Conservation (phyloP, 2,888 invertebrate genomes). For the Prosopocoilus inquinatus region DNA sequence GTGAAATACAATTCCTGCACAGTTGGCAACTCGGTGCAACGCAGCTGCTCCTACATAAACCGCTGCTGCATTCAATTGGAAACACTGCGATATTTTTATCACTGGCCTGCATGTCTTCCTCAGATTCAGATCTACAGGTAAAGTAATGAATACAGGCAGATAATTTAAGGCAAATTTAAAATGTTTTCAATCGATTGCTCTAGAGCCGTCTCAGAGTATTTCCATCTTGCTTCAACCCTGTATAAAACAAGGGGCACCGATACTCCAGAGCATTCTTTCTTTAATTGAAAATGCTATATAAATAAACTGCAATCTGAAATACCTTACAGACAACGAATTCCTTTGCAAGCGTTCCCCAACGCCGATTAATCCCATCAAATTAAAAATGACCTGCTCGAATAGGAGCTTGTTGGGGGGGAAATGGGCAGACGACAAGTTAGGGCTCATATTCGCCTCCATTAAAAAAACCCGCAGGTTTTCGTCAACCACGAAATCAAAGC, state of each 20-base stretch:
- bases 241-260: too few relatives aligned
- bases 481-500: conserved; percentile 92
- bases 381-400: conserved; percentile 91
- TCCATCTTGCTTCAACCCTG: too few relatives aligned
- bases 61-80: conserved; percentile 63
- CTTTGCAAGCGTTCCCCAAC: conserved; percentile 57
- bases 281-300: too few relatives aligned
- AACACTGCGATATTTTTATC: conserved; percentile 78
- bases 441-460: conserved; percentile 98
- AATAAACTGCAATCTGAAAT: background rate
- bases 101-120: conserved; percentile 66
- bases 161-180: background rate
- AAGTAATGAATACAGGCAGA: background rate
- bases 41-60: conserved; percentile 62
- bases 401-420: conserved; percentile 84
- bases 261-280: too few relatives aligned
- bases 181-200: background rate
- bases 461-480: conserved; percentile 80
- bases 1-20: conserved; percentile 74
- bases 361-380: conserved; percentile 77
- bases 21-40: conserved; percentile 67
- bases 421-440: conserved; percentile 91
- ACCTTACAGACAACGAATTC: conserved; percentile 36
- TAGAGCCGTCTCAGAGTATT: too few relatives aligned
- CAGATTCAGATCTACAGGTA: conserved; percentile 50